Evolutionary conservation across 1,140 invertebrate species (phyloP), one percentile per base, ranked within the genome.

Genomic region (Megalonaias nervosa): DNA sequence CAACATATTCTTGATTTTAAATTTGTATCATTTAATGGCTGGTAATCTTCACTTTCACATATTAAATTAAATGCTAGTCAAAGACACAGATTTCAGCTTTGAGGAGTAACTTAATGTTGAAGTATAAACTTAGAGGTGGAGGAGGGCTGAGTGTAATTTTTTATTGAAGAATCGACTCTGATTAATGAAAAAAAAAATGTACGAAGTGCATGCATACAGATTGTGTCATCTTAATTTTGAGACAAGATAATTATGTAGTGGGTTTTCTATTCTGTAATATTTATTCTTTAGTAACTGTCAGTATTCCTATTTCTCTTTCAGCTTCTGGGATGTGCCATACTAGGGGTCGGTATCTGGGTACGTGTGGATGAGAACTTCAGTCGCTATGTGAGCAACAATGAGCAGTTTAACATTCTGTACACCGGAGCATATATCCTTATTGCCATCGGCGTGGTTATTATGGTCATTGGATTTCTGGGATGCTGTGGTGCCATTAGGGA

Each of bases 401-500:
- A 85, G 3, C 74, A 82, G 23, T 85, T 89, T 58, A 81, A 83
- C 62, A 69, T 85, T 4, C 75, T 89, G 15, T 85, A 87, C 78
- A 87, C 84, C 15, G 84, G 73, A 9, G 89, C 88, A 55, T 90
- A 90, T 70, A 79, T 97, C 68, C 91, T 97, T 75, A 92, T 98
- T 77, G 94, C 93, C n/a, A 93, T 94, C 71, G 97, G 97, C 6
- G 89, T 93, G 60, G 87, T 98, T 58, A 94, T 98, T 86, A 94
- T 97, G 80, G 91, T 96, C 62, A 94, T 97, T 31, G 95, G 96
- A 1, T 95, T 98, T 90, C 93, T 98, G 56, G 97, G 97, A 71
- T 98, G 97, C 88, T 97, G 95, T 89, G 97, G 97, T 38, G 95
- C 96, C 16, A 94, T 95, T 70, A 93, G 94, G 81, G 96, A 97